Conservation (phyloP, 2,113 vertebrate genomes). For the Xyrauchen texanus region DNA sequence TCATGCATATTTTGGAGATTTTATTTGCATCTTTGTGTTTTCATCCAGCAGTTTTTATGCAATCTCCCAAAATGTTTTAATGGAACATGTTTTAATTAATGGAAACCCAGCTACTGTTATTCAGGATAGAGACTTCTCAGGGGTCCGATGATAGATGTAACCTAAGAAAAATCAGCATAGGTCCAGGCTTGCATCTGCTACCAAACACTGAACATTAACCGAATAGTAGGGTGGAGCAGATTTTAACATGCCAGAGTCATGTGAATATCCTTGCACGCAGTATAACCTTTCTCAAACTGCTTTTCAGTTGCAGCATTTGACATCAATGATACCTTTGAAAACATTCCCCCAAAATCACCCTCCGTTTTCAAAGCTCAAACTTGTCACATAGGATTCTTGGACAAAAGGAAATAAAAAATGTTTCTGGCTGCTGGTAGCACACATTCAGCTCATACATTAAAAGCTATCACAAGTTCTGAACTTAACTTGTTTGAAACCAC, state of each 20-base stretch:
- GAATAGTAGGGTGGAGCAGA: not conserved
- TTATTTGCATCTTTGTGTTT: too few relatives aligned
- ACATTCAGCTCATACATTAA: not conserved
- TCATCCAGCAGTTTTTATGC: too few relatives aligned
- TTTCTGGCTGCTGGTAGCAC: not conserved
- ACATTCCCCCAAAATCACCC: not conserved
- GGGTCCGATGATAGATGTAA: slow-evolving; percentile 29
- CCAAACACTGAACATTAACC: slow-evolving; percentile 18
- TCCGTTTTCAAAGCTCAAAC: not conserved
- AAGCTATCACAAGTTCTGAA: slow-evolving; percentile 14
- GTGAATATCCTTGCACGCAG: not conserved
- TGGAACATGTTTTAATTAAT: too few relatives aligned
- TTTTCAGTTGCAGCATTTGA: not conserved
- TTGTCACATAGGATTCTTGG: not conserved
- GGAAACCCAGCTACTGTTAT: not conserved
- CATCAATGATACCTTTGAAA: not conserved
- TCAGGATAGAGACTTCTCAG: slow-evolving; percentile 20
- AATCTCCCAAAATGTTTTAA: too few relatives aligned
- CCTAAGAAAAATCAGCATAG: not conserved
- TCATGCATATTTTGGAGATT: too few relatives aligned
- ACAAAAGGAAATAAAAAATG: not conserved
- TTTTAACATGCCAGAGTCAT: not conserved
- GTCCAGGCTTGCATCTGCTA: slow-evolving; percentile 1
- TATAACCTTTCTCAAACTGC: not conserved
- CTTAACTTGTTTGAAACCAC: not conserved